phyloP scores from a whole-genome alignment of 2,797 vertebrate species.

The Sternotherus odoratus region DNA sequence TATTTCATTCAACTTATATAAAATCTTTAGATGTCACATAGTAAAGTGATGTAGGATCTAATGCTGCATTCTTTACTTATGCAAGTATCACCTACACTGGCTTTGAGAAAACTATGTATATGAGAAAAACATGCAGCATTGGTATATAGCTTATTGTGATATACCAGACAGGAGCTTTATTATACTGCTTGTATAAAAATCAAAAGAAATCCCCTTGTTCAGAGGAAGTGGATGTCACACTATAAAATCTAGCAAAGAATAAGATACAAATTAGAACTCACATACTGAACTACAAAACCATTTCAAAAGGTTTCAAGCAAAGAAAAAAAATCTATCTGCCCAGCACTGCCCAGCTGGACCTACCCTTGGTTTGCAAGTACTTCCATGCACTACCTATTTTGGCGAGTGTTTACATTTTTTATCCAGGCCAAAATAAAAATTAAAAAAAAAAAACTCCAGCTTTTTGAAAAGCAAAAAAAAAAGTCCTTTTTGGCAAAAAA shows the following conservation, averaged over 20 bases:
- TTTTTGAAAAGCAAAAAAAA: constrained; percentile 50
- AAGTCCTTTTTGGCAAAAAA: constrained; percentile 67
- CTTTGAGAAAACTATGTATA: neutral
- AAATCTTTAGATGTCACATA: neutral
- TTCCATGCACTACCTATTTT: neutral
- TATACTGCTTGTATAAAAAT: neutral
- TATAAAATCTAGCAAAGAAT: neutral
- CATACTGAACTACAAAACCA: neutral
- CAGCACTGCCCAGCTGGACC: neutral
- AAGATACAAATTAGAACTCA: neutral
- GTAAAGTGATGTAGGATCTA: neutral
- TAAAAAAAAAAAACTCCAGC: neutral
- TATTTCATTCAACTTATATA: neutral
- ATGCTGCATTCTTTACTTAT: neutral
- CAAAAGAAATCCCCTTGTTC: neutral
- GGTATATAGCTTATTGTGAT: neutral
- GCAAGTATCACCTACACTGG: accelerated
- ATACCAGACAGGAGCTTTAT: neutral
- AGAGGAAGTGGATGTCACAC: neutral
- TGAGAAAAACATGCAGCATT: neutral
- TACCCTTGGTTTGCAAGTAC: neutral
- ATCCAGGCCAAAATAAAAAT: neutral
- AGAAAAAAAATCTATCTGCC: neutral
- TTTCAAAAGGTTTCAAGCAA: neutral
- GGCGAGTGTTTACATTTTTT: neutral